Conservation (phyloP, 2,113 vertebrate genomes). For the Xenotilapia flavipinnis region DNA sequence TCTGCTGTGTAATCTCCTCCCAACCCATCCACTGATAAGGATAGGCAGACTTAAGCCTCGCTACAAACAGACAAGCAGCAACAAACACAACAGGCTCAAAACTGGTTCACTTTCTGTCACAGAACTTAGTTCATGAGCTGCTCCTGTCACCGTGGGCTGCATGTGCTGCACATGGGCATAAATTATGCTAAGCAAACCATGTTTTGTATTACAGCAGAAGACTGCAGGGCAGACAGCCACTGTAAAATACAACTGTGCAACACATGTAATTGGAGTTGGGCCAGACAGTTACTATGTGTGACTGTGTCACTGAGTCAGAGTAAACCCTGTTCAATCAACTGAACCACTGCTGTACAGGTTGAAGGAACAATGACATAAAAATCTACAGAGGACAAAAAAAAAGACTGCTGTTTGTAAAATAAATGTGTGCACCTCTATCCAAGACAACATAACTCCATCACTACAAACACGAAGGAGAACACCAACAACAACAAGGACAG, state of each 20-base stretch:
- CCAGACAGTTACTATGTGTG: neutral
- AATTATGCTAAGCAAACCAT: slow-evolving; percentile 28
- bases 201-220: slow-evolving; percentile 25
- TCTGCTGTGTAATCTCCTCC: slow-evolving; percentile 33
- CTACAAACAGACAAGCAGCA: slow-evolving; percentile 1
- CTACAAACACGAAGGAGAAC: neutral
- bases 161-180: neutral
- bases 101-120: neutral
- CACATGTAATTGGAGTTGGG: slow-evolving; percentile 13
- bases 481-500: neutral
- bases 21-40: slow-evolving; percentile 33
- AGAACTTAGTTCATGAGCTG: neutral
- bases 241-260: slow-evolving; percentile 18
- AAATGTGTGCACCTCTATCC: neutral
- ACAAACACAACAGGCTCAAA: neutral
- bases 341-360: neutral
- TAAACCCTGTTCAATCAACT: neutral
- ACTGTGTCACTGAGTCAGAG: neutral
- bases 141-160: neutral
- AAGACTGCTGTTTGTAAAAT: neutral
- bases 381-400: neutral
- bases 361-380: neutral
- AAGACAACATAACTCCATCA: neutral
- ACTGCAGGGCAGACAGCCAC: slow-evolving; percentile 5
- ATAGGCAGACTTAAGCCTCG: slow-evolving; percentile 21